These are phyloP conservation scores for Dyspetes luteomarginatus DNA, from an alignment of 2,888 invertebrate genomes.

Conservation along the genomic window DNA sequence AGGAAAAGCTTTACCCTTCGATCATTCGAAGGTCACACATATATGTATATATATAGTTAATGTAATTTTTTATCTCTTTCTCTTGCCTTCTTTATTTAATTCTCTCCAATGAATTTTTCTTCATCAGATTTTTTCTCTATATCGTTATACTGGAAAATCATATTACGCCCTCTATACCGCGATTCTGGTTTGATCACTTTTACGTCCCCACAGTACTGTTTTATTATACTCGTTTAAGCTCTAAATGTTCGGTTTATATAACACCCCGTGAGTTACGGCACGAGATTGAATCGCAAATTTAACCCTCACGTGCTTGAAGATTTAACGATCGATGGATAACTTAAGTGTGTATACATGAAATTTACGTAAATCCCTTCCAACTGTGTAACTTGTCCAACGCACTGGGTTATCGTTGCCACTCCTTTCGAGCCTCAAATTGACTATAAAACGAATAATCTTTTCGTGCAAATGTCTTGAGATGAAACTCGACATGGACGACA, in stretches of 20 bases:
- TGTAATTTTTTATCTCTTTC: too few relatives aligned
- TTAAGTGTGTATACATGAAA: conserved; percentile 45
- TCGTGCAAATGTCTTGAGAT: conserved; percentile 51
- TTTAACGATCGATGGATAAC: conserved; percentile 61
- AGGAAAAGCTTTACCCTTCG: conserved; percentile 10
- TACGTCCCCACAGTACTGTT: conserved; percentile 17
- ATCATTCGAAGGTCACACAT: conserved; percentile 22
- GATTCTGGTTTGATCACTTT: not conserved
- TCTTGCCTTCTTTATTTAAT: too few relatives aligned
- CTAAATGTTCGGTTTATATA: conserved; percentile 12
- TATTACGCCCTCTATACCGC: not conserved
- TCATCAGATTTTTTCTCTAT: too few relatives aligned
- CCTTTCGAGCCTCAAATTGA: conserved; percentile 18
- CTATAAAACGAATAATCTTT: conserved; percentile 59
- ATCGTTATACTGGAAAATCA: too few relatives aligned
- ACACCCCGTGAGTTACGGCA: conserved; percentile 18
- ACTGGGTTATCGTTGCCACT: not conserved
- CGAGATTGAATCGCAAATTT: conserved; percentile 52
- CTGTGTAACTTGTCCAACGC: conserved; percentile 47
- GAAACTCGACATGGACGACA: too few relatives aligned
- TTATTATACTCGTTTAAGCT: conserved; percentile 44
- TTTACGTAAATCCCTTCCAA: conserved; percentile 35
- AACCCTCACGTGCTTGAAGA: conserved; percentile 34
- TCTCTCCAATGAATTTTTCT: too few relatives aligned
- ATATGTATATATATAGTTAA: too few relatives aligned